Base-by-base conservation (phyloP, 2,888 invertebrate genomes). In the Abscondita cerata region DNA sequence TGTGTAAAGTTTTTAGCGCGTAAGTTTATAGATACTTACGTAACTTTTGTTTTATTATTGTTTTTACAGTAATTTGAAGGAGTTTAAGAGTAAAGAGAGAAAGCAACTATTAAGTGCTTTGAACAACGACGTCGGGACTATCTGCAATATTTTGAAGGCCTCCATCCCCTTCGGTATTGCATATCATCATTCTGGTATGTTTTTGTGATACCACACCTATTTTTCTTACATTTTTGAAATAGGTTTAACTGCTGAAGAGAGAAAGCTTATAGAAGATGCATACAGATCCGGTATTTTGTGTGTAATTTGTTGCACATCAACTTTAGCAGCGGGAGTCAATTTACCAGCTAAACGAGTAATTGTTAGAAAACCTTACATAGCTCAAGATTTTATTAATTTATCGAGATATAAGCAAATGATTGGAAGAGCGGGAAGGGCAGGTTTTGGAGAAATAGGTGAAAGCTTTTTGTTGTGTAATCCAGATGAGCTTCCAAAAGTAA, bases 301-400 rank as follows among this genome's bases (percentile, higher is more conserved):
- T 63, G 91, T 96, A 25, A 85, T 98, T 66, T 94, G 96, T 76
- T 97, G 96, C 77, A 98, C 98, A 0, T 96, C 97, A 0, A 98
- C 98, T 0, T 83, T 98, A 67, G 98, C 98, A n/a, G 97, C 98
- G 16, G 98, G 98, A 1, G 96, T 98, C 20, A 98, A 98, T 85
- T 84, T 98, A 69, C 98, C 98, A 11, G 97, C 97, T 0, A 87
- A 89, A 81, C 86, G 96, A 74, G 94, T 85, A 0, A 89, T 98
- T 52, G 81, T 98, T 67, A 85, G 96, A 65, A 89, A 92, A 51
- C 96, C 97, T 0, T 90, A 87, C 72, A 86, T 96, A 44, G 97
- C 93, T 0, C 82, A 83, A 34, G 85, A 86, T 15, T 89, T 91
- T 74, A 82, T 98, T 62, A 86, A 87, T 51, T 83, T 91, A 18